These are phyloP conservation scores for Aphis gossypii DNA, from an alignment of 1,140 invertebrate genomes.

Conservation along the genomic window DNA sequence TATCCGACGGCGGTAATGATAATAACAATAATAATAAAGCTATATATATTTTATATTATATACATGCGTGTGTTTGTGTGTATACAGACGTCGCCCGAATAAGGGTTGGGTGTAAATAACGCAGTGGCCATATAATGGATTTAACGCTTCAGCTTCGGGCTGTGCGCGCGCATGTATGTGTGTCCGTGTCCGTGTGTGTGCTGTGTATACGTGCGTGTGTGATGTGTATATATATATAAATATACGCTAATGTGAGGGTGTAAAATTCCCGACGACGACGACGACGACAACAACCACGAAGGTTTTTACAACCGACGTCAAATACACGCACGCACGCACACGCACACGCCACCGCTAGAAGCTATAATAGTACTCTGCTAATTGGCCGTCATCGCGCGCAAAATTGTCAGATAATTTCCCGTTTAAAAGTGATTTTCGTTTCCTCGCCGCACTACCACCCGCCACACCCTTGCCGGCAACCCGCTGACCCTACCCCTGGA, in stretches of 20 bases:
- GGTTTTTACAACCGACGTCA: constrained; percentile 9
- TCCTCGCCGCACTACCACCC: neutral
- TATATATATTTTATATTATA: neutral
- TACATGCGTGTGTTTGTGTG: neutral
- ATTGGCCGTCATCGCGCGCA: constrained; percentile 19
- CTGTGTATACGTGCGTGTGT: neutral
- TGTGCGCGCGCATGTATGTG: neutral
- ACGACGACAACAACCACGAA: neutral
- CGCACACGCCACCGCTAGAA: neutral
- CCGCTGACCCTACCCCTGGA: neutral
- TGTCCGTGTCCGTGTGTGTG: neutral
- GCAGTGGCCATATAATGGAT: constrained; percentile 25
- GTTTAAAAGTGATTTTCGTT: neutral
- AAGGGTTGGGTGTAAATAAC: constrained; percentile 21
- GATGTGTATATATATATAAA: neutral
- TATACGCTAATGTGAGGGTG: neutral
- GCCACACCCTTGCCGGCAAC: neutral
- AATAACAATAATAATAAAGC: constrained; percentile 37
- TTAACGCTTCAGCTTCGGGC: constrained; percentile 32
- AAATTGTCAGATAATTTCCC: constrained; percentile 10
- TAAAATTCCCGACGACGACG: constrained; percentile 1
- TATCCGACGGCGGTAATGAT: constrained; percentile 37
- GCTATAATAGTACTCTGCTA: neutral
- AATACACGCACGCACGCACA: neutral
- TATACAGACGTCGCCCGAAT: neutral